Conservation (phyloP, 2,888 invertebrate species). For the Gandaritis pyraliata region DNA sequence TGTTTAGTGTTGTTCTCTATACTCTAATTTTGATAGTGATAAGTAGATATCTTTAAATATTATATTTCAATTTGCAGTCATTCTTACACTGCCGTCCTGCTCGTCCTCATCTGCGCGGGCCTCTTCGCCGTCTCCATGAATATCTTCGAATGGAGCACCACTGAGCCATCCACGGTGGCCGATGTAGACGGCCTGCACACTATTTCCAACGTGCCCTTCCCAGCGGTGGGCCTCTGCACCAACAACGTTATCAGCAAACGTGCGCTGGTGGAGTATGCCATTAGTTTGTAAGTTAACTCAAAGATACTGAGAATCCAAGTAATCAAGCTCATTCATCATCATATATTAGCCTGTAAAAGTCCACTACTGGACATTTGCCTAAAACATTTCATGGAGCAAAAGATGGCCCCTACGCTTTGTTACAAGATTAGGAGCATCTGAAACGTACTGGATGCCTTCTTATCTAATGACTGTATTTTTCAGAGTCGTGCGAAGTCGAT, state of each 20-base stretch:
- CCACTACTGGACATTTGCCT: no score
- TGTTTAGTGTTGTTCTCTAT: no score
- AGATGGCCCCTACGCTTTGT: no score
- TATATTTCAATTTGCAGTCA: not conserved
- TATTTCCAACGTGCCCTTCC: conserved; percentile 73
- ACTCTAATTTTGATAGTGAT: no score
- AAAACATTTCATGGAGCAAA: no score
- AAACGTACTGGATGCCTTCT: no score
- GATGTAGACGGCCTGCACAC: conserved; percentile 4
- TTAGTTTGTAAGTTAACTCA: conserved; percentile 17
- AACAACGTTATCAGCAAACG: conserved; percentile 20
- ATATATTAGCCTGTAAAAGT: no score
- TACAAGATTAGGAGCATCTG: no score
- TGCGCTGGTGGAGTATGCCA: conserved; percentile 11
- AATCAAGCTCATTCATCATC: no score
- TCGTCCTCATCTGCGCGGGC: conserved; percentile 4
- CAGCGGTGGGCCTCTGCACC: conserved; percentile 84
- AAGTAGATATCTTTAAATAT: no score
- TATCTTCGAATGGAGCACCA: not conserved
- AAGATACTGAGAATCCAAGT: no score
- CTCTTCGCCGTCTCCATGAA: not conserved
- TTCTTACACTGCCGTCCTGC: not conserved
- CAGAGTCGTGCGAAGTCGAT: conserved; percentile 7
- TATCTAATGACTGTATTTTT: not conserved
- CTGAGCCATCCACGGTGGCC: conserved; percentile 15